Evolutionary conservation across 2,888 invertebrate genomes (phyloP).

Genomic region (Nasonia oneida): DNA sequence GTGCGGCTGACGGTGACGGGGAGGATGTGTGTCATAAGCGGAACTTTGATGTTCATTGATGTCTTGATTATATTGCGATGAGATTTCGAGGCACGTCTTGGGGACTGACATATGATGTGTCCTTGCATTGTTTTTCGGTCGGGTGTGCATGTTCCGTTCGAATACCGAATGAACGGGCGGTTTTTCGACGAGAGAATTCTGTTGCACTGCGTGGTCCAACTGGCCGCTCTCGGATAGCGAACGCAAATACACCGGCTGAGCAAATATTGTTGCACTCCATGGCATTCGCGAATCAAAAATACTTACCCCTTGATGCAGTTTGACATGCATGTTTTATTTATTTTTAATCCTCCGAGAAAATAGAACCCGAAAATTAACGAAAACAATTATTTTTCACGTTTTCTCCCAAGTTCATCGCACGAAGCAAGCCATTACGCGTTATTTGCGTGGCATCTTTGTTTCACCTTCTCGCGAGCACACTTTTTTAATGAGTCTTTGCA

Average conservation of each 20-base stretch:
- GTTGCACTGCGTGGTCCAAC: background rate
- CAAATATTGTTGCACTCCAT: background rate
- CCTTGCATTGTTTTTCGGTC: background rate
- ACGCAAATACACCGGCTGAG: background rate
- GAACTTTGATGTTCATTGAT: background rate
- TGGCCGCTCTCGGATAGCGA: background rate
- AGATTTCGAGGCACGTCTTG: constrained; percentile 12
- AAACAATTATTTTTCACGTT: background rate
- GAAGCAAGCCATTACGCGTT: background rate
- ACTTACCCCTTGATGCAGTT: background rate
- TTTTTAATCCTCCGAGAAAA: background rate
- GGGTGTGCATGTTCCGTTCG: background rate
- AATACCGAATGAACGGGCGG: background rate
- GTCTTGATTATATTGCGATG: background rate
- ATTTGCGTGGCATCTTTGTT: background rate
- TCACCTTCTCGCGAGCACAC: background rate
- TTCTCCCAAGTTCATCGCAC: background rate
- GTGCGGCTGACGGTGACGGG: background rate
- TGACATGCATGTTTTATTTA: background rate
- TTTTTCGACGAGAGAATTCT: background rate
- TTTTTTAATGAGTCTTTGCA: background rate
- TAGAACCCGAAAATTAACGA: background rate
- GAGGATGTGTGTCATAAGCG: background rate
- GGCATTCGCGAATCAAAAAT: background rate
- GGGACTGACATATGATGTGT: background rate